Base-by-base conservation (phyloP, 2,888 invertebrate genomes). In the Eupithecia dodoneata region DNA sequence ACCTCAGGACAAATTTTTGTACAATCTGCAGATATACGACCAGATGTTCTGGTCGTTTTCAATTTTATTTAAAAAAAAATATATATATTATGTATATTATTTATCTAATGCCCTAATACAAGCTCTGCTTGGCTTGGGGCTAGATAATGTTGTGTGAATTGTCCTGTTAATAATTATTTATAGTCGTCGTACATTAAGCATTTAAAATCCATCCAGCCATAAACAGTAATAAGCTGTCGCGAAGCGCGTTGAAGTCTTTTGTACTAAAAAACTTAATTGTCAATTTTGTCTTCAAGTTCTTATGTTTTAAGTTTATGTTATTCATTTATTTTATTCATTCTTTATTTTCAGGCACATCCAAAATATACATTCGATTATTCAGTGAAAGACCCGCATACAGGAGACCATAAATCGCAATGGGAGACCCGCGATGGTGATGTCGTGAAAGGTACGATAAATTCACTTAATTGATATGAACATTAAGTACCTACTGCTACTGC, bases 351-450 rank as follows among this genome's bases (percentile, higher is more conserved):
- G 96, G 91, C 96, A 1, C 92, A 96, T 80, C 96, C 96, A 7
- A 96, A 96, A 87, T 96, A 96, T 83, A 92, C 95, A 69, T 96
- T 95, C 84, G 96, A 96, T 86, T 96, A 96, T 83, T 92, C 96
- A 59, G 96, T 96, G n/a, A 95, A 95, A 9, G 96, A 96, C 85
- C 96, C 96, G 3, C 95, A 95, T 81, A 96, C 96, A 18, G 96
- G 96, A 44, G 96, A 96, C 84, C 94, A 95, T 84, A 96, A 96
- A 85, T 92, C 93, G 3, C 96, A 96, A 82, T 96, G 96, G 92
- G 96, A 96, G 86, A 93, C 93, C 55, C 91, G 96, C 55, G 96
- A 96, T 80, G 96, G 96, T 30, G 96, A 96, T 85, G 96, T 96
- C 73, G 96, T 96, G 2, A 96, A 93, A 91, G 95, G 95, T 95